Conservation (phyloP, 2,888 invertebrate genomes). For the Drosophila peninsularis region DNA sequence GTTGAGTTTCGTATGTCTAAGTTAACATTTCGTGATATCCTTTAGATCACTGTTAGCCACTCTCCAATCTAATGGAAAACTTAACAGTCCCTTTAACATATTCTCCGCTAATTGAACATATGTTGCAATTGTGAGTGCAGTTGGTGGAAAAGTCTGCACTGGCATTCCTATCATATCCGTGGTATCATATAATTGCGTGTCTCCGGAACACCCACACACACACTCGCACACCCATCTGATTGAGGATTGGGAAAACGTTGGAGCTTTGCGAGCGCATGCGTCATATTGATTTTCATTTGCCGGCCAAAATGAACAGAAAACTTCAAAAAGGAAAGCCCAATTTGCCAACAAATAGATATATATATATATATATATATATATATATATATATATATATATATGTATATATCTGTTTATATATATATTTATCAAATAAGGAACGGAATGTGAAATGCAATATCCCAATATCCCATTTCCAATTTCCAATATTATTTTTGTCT, state of each 20-base stretch:
- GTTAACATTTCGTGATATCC: background rate
- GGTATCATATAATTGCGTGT: conserved; percentile 43
- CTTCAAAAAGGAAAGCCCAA: conserved; percentile 78
- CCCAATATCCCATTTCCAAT: conserved; percentile 26
- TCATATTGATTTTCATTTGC: conserved; percentile 74
- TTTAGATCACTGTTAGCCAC: background rate
- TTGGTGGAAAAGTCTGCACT: background rate
- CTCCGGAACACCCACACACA: conserved; percentile 34
- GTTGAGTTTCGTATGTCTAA: no score
- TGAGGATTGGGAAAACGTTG: conserved; percentile 22
- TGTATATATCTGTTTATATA: background rate
- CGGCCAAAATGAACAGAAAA: conserved; percentile 22
- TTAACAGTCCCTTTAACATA: conserved; percentile 4
- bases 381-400: conserved; percentile 14
- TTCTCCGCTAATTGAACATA: background rate
- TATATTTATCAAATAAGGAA: conserved; percentile 14
- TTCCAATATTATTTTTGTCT: conserved; percentile 12
- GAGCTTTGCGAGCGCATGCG: conserved; percentile 67
- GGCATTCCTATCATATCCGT: conserved; percentile 19
- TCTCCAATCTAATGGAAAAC: background rate
- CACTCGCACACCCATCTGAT: conserved; percentile 11
- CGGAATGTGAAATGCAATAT: conserved; percentile 50
- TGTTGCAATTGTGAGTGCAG: conserved; percentile 7
- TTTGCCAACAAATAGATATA: conserved; percentile 44
- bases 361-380: background rate